These are phyloP conservation scores for Oxycera nigricornis DNA, from an alignment of 2,888 invertebrate genomes.

Conservation along the genomic window DNA sequence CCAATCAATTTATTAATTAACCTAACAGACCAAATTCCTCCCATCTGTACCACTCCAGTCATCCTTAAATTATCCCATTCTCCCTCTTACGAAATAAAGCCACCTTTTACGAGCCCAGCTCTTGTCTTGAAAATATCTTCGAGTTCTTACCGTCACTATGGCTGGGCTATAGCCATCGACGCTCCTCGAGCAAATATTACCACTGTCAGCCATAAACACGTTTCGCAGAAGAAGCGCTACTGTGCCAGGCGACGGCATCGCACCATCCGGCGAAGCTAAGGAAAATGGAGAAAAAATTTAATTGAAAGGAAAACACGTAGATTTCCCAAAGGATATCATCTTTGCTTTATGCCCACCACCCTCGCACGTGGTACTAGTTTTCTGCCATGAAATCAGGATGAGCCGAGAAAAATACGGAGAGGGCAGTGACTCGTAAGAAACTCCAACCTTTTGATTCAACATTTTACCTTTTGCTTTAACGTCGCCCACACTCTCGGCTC, in stretches of 20 bases:
- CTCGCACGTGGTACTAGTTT: not conserved
- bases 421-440: not conserved
- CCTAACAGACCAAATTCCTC: not conserved
- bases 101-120: constrained; percentile 8
- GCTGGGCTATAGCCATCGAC: not conserved
- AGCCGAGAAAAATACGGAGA: too few relatives aligned
- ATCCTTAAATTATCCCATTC: not conserved
- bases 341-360: constrained; percentile 24
- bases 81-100: not conserved
- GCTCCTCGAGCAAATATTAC: constrained; percentile 26
- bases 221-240: constrained; percentile 1
- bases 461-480: not conserved
- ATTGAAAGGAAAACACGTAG: constrained; percentile 41
- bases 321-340: constrained; percentile 42
- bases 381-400: constrained; percentile 12
- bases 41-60: not conserved
- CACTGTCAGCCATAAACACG: constrained; percentile 37
- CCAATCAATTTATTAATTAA: constrained; percentile 47
- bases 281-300: constrained; percentile 28
- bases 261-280: constrained; percentile 9
- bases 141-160: not conserved
- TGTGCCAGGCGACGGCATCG: not conserved
- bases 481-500: too few relatives aligned
- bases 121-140: not conserved
- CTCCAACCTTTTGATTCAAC: not conserved